These are phyloP conservation scores for Wiebesia pumilae DNA, from an alignment of 1,140 invertebrate genomes.

Conservation along the genomic window DNA sequence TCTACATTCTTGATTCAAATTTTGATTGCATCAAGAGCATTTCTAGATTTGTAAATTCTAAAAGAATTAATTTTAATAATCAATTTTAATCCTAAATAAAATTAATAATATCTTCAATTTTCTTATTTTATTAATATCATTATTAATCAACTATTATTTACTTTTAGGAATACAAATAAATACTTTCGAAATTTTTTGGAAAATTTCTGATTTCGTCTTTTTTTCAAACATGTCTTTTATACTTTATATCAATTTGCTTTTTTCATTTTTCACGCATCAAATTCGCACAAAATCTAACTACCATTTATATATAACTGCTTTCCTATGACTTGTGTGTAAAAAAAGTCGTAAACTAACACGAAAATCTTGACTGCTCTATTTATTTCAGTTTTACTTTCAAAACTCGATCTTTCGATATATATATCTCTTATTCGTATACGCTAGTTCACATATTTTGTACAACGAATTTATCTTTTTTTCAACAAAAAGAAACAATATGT, in stretches of 20 bases:
- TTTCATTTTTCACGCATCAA: conserved; percentile 43
- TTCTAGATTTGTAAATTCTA: too few species aligned
- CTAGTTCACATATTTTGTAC: neutral
- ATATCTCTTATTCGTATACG: neutral
- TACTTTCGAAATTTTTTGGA: neutral
- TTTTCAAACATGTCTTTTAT: conserved; percentile 29
- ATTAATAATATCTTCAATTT: too few species aligned
- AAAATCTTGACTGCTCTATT: conserved; percentile 25
- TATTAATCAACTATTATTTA: too few species aligned
- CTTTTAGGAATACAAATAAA: too few species aligned
- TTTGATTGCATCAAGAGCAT: too few species aligned
- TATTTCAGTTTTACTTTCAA: conserved; percentile 35
- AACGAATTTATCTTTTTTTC: neutral
- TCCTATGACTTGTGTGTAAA: conserved; percentile 35
- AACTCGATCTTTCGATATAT: conserved; percentile 34
- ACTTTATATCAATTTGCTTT: conserved; percentile 27
- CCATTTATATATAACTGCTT: conserved; percentile 30
- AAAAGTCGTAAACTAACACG: conserved; percentile 36
- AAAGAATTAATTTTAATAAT: too few species aligned
- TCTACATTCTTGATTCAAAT: too few species aligned
- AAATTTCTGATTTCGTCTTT: conserved; percentile 25
- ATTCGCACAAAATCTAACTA: conserved; percentile 47
- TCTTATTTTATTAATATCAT: too few species aligned
- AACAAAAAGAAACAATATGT: neutral
- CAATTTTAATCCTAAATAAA: too few species aligned